Base-by-base conservation (phyloP, 2,888 invertebrate species). In the Lasioglossum lativentre region DNA sequence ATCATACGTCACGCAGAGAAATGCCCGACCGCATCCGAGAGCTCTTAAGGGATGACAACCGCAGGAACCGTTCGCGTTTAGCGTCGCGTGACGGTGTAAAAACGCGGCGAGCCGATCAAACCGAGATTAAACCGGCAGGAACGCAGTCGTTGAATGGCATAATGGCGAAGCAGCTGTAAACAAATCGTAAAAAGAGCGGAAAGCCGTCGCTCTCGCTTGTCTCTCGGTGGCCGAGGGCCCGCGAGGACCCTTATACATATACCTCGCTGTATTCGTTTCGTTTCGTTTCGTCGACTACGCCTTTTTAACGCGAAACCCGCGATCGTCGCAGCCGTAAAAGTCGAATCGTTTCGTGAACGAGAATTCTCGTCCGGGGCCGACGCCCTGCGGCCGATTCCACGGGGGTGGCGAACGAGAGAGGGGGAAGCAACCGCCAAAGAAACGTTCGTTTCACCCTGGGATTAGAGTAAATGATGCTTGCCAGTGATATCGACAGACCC, bases 161-260 rank as follows among this genome's bases (percentile, higher is more conserved):
- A 90, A 92, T 90, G 86, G 89, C 72, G 85, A 82, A 86, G 87
- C 86, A 86, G 93, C 91, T 94, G 94, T 94, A 94, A 94, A 94
- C 94, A 94, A 94, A 94, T 94, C 94, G 94, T 94, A 93, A 94
- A 94, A 93, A 88, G 89, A 89, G 79, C 83, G 83, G 83, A 79
- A 82, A 84, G 87, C 80, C 78, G 74, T 47, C 68, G 85, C 86
- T 79, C 86, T 85, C 83, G 85, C 81, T 40, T 82, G 87, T 84
- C 80, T 90, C 84, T 87, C 91, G 89, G 81, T 78, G 40, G 68
- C 80, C 83, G 78, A 79, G 74, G 74, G 79, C 78, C 56, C 71
- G 77, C 66, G 63, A 47, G 70, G 86, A 73, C 90, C 86, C 92
- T 92, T 93, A 92, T 93, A 93, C 92, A 92, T 93, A 93, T 92